These are phyloP conservation scores for Cotesia glomerata DNA, from an alignment of 1,140 invertebrate genomes.

Conservation along the genomic window DNA sequence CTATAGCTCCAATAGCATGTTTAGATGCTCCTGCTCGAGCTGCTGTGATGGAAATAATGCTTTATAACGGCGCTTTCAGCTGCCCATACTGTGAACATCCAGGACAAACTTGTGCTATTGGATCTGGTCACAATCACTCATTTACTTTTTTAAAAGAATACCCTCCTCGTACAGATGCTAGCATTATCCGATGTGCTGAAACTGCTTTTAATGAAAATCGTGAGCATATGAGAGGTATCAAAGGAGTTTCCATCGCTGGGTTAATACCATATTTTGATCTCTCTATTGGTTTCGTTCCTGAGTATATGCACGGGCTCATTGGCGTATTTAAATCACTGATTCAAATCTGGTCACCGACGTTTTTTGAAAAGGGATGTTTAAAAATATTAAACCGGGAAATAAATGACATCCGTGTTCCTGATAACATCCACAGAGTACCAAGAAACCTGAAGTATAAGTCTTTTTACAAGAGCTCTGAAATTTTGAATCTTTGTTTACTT, in stretches of 20 bases:
- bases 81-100: slow-evolving; percentile 23
- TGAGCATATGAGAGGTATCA: too few relatives aligned
- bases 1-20: slow-evolving; percentile 21
- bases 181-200: too few relatives aligned
- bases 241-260: too few relatives aligned
- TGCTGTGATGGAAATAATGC: slow-evolving; percentile 16
- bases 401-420: not conserved
- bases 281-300: too few relatives aligned
- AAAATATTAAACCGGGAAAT: not conserved
- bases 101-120: slow-evolving; percentile 13
- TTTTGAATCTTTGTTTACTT: too few relatives aligned
- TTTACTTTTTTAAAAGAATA: not conserved
- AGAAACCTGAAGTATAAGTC: too few relatives aligned
- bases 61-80: slow-evolving; percentile 16
- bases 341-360: not conserved
- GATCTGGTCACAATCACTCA: not conserved
- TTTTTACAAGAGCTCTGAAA: too few relatives aligned
- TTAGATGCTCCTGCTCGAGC: slow-evolving; percentile 24
- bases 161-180: not conserved
- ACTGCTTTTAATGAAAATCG: too few relatives aligned
- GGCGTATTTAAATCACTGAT: not conserved
- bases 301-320: not conserved
- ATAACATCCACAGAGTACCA: too few relatives aligned
- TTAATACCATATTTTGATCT: too few relatives aligned
- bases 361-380: not conserved